These are phyloP conservation scores for Schlechtendalia chinensis DNA, from an alignment of 1,140 invertebrate genomes.

Conservation along the genomic window DNA sequence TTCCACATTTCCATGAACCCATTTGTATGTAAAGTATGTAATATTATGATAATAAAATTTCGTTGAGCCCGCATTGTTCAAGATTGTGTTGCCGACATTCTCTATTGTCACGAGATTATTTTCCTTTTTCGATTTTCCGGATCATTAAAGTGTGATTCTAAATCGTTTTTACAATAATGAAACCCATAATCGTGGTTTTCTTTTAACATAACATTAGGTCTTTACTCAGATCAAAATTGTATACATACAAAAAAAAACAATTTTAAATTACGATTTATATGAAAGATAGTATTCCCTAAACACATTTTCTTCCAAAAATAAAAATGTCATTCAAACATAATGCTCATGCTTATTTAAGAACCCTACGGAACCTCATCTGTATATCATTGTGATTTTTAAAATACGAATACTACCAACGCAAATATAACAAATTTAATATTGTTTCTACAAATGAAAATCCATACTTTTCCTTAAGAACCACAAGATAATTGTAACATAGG, in stretches of 20 bases:
- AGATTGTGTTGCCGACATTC: neutral
- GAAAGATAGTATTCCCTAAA: neutral
- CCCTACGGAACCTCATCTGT: too few species aligned
- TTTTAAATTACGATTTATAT: neutral
- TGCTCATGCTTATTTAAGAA: neutral
- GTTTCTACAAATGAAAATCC: too few species aligned
- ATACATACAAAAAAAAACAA: neutral
- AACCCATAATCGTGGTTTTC: neutral
- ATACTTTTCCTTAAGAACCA: too few species aligned
- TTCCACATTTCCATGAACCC: neutral
- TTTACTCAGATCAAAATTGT: neutral
- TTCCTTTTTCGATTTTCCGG: neutral
- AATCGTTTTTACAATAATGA: neutral
- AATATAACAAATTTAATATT: too few species aligned
- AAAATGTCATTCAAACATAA: neutral
- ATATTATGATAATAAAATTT: neutral
- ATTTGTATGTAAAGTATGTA: neutral
- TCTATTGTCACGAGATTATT: neutral
- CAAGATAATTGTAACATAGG: too few species aligned
- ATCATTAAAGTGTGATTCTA: neutral
- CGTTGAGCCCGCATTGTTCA: neutral
- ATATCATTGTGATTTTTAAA: too few species aligned
- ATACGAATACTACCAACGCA: too few species aligned
- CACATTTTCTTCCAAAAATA: neutral
- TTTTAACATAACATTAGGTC: neutral